Base-by-base conservation (phyloP, 2,113 vertebrate species). In the Sciurus niger region DNA sequence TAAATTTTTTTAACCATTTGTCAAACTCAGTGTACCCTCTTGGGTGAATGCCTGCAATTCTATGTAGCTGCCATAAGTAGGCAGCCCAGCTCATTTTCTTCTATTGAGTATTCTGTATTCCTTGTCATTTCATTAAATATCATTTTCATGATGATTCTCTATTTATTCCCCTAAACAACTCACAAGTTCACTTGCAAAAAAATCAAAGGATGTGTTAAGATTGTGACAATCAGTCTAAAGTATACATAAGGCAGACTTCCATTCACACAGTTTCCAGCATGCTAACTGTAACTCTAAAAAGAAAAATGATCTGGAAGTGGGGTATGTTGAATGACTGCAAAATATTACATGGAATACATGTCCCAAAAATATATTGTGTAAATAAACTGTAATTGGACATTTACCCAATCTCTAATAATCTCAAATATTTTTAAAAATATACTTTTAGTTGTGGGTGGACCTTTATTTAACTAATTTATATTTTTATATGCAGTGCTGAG, bases 231-330 rank as follows among this genome's bases (percentile, higher is more conserved):
- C 14, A 25, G n/a, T 6, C 30, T 89, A 6, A 20, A 67, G 11
- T 30, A 80, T 30, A 93, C 28, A 8, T 43, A 40, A 87, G 32
- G 63, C 25, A 32, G 32, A 11, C 18, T 94, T 89, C 6, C 7
- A 63, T 34, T 51, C 12, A 77, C 30, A 17, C 7, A 65, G 17
- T 68, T 94, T 6, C 37, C 18, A 68, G 28, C 32, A 58, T 76
- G 7, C 78, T 86, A 63, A 82, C 80, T 95, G 0, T n/a, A 53
- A 40, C 13, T 83, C 32, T 79, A n/a, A 53, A 10, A 58, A 90
- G 46, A 74, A 48, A 78, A 87, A 43, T 80, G 46, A 88, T 48
- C 53, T 93, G 67, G 93, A 95, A 94, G 30, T 6, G 68, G 53
- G 40, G 40, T 40, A 63, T 48, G 8, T 83, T 68, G 91, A 76